Base-by-base conservation (phyloP, 2,113 vertebrate genomes). In the Anoura caudifer region DNA sequence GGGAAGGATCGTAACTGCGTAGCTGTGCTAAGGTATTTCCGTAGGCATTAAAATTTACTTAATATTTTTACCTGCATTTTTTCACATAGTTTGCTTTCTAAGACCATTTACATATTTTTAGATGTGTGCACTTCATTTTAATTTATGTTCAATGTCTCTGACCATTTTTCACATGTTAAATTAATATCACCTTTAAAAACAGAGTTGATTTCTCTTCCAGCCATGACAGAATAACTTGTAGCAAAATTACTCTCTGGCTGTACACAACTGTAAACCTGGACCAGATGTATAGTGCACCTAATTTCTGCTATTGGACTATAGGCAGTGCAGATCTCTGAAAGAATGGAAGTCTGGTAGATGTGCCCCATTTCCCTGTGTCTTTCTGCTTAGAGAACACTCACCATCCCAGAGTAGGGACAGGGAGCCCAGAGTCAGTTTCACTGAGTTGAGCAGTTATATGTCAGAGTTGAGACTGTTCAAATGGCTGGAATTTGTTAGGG, bases 161-260 rank as follows among this genome's bases (percentile, higher is more conserved):
- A 85, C 43, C 80, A 15, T 89, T 73, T 91, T 96, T 94, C 76
- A 84, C 11, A 9, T 24, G 17, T 76, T 95, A 85, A 91, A 89
- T 95, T 89, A 93, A 80, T 93, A 93, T 96, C 91, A 91, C 28
- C 36, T 88, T 96, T 95, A 88, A 96, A 88, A 88, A 81, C 13
- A 56, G 61, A 45, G 26, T 91, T 45, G 19, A 91, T 89, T 90
- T 12, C 36, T 86, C 82, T 93, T 93, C 4, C 4, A 94, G 61
- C 2, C 36, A 77, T 86, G 45, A 54, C 2, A 54, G 63, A 92
- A 15, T 73, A 94, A 91, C 33, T 56, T 4, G 43, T 86, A 69
- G 45, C 67, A 86, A 72, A 85, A 72, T 88, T 65, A 76, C 19
- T 80, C 20, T 92, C n/a, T 59, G 73, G 54, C 7, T 52, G 0